Conservation (phyloP, 2,888 invertebrate genomes). For the Cheiracanthium punctorium region DNA sequence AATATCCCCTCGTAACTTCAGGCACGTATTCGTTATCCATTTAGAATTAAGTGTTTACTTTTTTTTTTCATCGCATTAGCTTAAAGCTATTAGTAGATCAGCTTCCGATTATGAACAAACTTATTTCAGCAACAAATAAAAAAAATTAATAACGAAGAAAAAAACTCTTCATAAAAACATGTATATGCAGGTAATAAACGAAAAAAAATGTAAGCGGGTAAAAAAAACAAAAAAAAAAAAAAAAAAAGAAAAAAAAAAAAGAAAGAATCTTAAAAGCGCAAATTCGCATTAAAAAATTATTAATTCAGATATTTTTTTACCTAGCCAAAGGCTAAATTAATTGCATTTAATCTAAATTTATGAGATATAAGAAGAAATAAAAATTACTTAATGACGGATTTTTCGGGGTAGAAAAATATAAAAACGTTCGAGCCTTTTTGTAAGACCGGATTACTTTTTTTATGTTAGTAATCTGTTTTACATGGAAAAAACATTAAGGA, state of each 20-base stretch:
- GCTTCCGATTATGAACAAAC: neutral
- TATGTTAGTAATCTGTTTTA: slow-evolving; percentile 28
- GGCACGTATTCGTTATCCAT: slow-evolving; percentile 26
- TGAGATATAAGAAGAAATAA: slow-evolving; percentile 64
- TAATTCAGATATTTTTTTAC: slow-evolving; percentile 48
- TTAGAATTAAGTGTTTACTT: slow-evolving; percentile 26
- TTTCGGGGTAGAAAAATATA: slow-evolving; percentile 26
- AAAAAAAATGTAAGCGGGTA: slow-evolving; percentile 7
- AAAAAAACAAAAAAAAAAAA: slow-evolving; percentile 11
- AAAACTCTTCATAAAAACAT: slow-evolving; percentile 19
- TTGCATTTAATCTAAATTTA: slow-evolving; percentile 69
- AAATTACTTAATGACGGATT: slow-evolving; percentile 67
- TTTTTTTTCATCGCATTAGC: slow-evolving; percentile 11
- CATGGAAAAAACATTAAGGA: slow-evolving; percentile 66
- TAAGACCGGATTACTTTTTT: slow-evolving; percentile 17
- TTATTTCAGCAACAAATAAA: neutral
- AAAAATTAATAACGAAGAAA: slow-evolving; percentile 12
- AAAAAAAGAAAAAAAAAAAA: slow-evolving; percentile 17
- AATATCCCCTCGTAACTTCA: neutral
- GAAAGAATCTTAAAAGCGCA: neutral
- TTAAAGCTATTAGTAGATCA: slow-evolving; percentile 49
- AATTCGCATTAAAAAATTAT: slow-evolving; percentile 44
- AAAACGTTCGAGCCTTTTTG: slow-evolving; percentile 22
- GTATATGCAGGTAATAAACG: neutral
- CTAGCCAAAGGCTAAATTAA: slow-evolving; percentile 56